Percentiles rank a stretch among this genome's conserved stretches.
These are phyloP conservation scores for Eleginops maclovinus DNA, from an alignment of 2,113 vertebrate genomes.

Conservation along the genomic window DNA sequence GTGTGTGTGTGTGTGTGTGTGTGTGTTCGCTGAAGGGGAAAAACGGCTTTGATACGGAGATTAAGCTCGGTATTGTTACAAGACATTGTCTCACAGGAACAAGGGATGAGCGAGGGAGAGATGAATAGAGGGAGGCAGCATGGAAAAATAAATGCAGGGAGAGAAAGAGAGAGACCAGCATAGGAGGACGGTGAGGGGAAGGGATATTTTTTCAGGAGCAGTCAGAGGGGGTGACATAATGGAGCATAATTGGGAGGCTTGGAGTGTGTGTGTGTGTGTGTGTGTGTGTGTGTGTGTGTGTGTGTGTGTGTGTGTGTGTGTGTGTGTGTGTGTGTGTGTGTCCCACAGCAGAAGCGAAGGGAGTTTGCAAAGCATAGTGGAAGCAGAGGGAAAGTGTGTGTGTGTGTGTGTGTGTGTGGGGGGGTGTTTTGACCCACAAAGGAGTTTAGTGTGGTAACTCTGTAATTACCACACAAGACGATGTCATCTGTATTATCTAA, in stretches of 20 bases:
- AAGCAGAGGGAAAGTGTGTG: constrained; percentile 78
- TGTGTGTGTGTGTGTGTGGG: constrained; percentile 20
- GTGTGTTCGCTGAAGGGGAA: constrained; percentile 93
- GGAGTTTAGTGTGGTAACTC: constrained; percentile 86
- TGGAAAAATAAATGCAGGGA: constrained; percentile 38
- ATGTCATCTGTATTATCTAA: constrained; percentile 14
- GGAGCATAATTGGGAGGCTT: constrained; percentile 79
- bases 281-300: constrained; percentile 25
- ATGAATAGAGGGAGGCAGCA: background rate
- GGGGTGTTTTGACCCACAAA: constrained; percentile 75
- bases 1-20: constrained; percentile 58
- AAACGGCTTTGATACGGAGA: constrained; percentile 99
- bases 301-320: constrained; percentile 20
- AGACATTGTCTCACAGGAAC: constrained; percentile 98
- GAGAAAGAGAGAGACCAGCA: constrained; percentile 42
- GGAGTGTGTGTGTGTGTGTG: constrained; percentile 3
- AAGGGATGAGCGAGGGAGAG: constrained; percentile 79
- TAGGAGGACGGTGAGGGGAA: constrained; percentile 77
- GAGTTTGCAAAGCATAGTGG: constrained; percentile 90
- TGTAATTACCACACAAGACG: constrained; percentile 73
- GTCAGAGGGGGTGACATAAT: constrained; percentile 94
- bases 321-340: constrained; percentile 20
- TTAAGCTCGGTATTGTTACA: constrained; percentile 97
- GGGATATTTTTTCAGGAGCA: constrained; percentile 91
- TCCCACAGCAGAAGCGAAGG: constrained; percentile 30